Evolutionary conservation across 2,888 invertebrate genomes (phyloP), one percentile per base, ranked within the genome.

Genomic region (Eilema sororculum): DNA sequence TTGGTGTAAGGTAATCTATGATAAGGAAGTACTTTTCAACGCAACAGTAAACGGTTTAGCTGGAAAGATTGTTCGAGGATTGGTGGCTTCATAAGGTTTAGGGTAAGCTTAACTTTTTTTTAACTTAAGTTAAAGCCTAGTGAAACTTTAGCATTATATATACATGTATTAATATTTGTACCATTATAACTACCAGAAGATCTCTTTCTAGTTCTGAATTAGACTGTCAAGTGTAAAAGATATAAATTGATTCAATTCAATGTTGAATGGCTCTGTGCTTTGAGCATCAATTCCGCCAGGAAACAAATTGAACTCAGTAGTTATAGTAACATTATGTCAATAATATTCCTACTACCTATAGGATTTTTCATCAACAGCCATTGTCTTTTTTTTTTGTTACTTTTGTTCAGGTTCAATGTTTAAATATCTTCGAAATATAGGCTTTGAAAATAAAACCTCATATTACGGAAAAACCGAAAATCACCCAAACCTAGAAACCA

Each of bases 1-100:
- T 78, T 77, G 68, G 75, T 71, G 73, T 65, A 75, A 73, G 63
- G 70, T 64, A 77, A 74, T 81, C 75, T 78, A 77, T 73, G 74
- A 74, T 71, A 67, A 68, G 70, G 75, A 75, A 73, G 63, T 60
- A 41, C 59, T 61, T 69, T 62, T 62, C 66, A 65, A 61, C 60
- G 28, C 66, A 69, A 61, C 59, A 69, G 73, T 75, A 78, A 81
- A 77, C 71, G 72, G 74, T 79, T 77, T 76, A 78, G 75, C 78
- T 46, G 46, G 12, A 46, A 46, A 46, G 46, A 46, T 52, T n/a
- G 20, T n/a, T 6, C n/a, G 52, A n/a, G 41, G 41, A 16, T 41
- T 41, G 6, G 52, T 52, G n/a, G 52, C 8, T 52, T 52, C 52
- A 9, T 20, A n/a, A 20, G n/a, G 52, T 52, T 52, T n/a, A 52